Conservation (phyloP, 1,140 invertebrate species). For the Philopotamus ludificatus region DNA sequence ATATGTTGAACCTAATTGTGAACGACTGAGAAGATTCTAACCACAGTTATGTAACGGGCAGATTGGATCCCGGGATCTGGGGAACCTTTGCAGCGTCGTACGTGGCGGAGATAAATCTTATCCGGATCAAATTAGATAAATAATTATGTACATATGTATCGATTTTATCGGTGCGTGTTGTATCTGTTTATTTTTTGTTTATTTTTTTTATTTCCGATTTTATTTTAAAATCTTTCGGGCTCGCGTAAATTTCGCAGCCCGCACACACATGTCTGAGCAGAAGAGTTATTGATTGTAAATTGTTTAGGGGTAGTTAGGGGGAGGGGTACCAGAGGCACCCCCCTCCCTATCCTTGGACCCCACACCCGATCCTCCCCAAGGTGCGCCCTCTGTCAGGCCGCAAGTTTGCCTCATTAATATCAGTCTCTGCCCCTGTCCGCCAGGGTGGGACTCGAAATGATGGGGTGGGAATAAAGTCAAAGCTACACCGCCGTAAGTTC, state of each 20-base stretch:
- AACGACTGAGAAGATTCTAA: slow-evolving; percentile 40
- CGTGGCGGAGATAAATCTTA: too few species aligned
- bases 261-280: slow-evolving; percentile 40
- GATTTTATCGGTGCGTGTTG: not conserved
- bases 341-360: slow-evolving; percentile 2
- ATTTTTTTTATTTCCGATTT: too few species aligned
- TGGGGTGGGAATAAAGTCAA: slow-evolving; percentile 15
- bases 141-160: too few species aligned
- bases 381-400: slow-evolving; percentile 40
- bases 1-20: slow-evolving; percentile 40
- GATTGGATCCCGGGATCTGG: slow-evolving; percentile 36
- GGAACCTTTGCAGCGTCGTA: slow-evolving; percentile 24
- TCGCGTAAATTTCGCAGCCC: slow-evolving; percentile 41
- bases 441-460: not conserved
- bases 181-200: not conserved
- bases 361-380: slow-evolving; percentile 28
- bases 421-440: slow-evolving; percentile 39
- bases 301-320: slow-evolving; percentile 36
- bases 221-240: slow-evolving; percentile 36
- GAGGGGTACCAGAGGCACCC: slow-evolving; percentile 7
- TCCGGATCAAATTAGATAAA: too few species aligned
- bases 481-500: not conserved
- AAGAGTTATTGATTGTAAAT: slow-evolving; percentile 44
- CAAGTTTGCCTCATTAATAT: slow-evolving; percentile 43
- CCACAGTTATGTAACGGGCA: slow-evolving; percentile 42